phyloP scores from a whole-genome alignment of 2,113 vertebrate species.

The Xyliphius kryptos region DNA sequence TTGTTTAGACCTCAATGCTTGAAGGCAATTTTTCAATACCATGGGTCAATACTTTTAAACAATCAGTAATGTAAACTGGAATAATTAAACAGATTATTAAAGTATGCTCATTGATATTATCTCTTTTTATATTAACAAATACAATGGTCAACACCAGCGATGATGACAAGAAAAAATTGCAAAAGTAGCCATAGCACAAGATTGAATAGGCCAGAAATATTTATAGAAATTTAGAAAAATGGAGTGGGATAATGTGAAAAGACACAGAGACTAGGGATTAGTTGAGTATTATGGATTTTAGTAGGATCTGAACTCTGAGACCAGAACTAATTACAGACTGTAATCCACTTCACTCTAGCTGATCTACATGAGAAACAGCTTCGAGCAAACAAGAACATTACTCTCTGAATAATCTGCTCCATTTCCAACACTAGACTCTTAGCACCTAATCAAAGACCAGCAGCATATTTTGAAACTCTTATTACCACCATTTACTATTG shows the following conservation, averaged over 20 bases:
- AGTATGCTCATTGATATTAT: too few relatives aligned
- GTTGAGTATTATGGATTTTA: slow-evolving; percentile 52
- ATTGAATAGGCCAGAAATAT: not conserved
- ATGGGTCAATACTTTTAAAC: slow-evolving; percentile 2
- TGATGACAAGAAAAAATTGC: not conserved
- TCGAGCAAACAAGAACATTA: slow-evolving; percentile 36
- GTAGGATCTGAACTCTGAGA: slow-evolving; percentile 48
- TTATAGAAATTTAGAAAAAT: slow-evolving; percentile 1
- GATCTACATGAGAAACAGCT: slow-evolving; percentile 34
- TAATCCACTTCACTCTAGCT: slow-evolving; percentile 56
- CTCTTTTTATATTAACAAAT: too few relatives aligned
- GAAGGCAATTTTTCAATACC: slow-evolving; percentile 15
- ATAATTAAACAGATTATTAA: too few relatives aligned
- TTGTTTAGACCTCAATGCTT: not conserved
- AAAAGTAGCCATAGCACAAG: not conserved
- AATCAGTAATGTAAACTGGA: too few relatives aligned
- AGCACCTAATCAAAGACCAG: slow-evolving; percentile 1
- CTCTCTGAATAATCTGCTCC: not conserved
- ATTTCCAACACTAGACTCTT: not conserved
- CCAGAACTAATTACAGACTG: slow-evolving; percentile 56
- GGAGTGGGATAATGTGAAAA: slow-evolving; percentile 2
- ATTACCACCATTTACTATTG: not conserved
- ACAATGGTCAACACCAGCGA: too few relatives aligned
- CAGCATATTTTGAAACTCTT: not conserved
- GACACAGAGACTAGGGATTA: slow-evolving; percentile 47